Evolutionary conservation across 2,113 vertebrate species (phyloP).

Genomic region (Xenopus laevis): DNA sequence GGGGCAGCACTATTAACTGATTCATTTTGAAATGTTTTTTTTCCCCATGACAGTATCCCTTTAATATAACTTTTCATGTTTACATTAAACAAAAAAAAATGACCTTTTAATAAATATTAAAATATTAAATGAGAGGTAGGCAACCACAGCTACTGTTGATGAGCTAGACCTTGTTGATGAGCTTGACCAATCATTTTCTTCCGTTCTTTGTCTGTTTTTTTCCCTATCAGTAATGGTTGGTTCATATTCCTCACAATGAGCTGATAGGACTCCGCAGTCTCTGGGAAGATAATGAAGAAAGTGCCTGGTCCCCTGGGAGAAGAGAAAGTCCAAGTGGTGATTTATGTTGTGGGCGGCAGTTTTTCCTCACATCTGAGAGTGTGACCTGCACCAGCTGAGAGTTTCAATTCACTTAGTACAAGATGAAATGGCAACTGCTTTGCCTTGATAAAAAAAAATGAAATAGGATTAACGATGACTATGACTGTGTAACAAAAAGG

Average conservation of each 20-base stretch:
- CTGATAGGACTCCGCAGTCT: conserved; percentile 40
- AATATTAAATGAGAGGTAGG: no score
- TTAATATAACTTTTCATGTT: no score
- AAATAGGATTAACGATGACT: conserved; percentile 51
- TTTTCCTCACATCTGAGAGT: conserved; percentile 47
- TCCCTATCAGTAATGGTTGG: neutral
- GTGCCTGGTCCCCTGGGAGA: conserved; percentile 42
- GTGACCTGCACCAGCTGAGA: conserved; percentile 47
- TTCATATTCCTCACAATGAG: conserved; percentile 45
- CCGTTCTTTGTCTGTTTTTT: no score
- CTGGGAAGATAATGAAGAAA: neutral
- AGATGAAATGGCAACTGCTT: conserved; percentile 51
- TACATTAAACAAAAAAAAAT: no score
- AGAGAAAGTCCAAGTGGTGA: conserved; percentile 7
- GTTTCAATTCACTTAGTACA: conserved; percentile 54
- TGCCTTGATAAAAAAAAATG: conserved; percentile 49
- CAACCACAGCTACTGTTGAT: no score
- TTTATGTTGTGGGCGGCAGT: conserved; percentile 33
- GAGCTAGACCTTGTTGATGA: no score
- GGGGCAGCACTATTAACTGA: no score
- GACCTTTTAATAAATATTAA: no score
- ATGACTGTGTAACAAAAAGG: conserved; percentile 52
- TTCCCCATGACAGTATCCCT: no score
- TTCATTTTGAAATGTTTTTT: no score
- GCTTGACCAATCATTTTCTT: no score